phyloP scores from a whole-genome alignment of 2,797 vertebrate species.

The Eospalax fontanierii region DNA sequence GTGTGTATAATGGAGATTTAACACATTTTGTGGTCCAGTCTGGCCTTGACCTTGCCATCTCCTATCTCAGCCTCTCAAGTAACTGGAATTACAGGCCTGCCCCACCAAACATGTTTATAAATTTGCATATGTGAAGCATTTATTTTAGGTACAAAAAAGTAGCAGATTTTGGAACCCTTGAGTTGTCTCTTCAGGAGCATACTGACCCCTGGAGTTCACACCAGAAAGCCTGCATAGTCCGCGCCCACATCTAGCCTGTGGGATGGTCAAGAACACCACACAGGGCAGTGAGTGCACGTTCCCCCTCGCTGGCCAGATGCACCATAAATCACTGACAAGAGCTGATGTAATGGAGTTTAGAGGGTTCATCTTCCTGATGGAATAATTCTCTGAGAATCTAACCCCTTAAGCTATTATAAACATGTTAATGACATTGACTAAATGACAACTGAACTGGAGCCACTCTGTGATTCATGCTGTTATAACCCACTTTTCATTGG shows the following conservation, averaged over 20 bases:
- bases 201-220: constrained; percentile 30
- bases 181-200: constrained; percentile 26
- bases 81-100: not conserved
- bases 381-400: constrained; percentile 83
- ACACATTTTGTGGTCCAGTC: not conserved
- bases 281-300: too few relatives aligned
- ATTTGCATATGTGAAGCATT: not conserved
- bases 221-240: too few relatives aligned
- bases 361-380: constrained; percentile 79
- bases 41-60: not conserved
- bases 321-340: constrained; percentile 84
- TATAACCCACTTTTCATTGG: constrained; percentile 78
- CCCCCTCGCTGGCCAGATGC: constrained; percentile 80
- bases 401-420: constrained; percentile 84
- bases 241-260: not conserved
- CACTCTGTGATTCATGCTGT: constrained; percentile 79
- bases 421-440: constrained; percentile 84
- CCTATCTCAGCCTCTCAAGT: not conserved
- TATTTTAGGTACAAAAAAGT: not conserved
- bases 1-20: not conserved
- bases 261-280: constrained; percentile 73
- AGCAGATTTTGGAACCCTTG: not conserved
- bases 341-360: constrained; percentile 83
- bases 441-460: constrained; percentile 86
- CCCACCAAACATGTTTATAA: not conserved